Evolutionary conservation across 1,140 invertebrate genomes (phyloP).

Genomic region (Rhagoletis pomonella): DNA sequence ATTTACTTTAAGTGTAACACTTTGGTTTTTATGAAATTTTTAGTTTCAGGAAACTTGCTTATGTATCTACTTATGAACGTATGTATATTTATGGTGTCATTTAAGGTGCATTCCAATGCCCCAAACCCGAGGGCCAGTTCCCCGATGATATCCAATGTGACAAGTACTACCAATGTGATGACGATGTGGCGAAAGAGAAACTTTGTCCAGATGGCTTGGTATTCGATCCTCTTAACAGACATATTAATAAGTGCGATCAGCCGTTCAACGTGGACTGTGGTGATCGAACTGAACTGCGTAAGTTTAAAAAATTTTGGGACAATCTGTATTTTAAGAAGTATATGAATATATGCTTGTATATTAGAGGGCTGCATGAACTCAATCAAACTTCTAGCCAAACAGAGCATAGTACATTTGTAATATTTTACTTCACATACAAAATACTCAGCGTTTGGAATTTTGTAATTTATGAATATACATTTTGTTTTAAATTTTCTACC

Average conservation of each 20-base stretch:
- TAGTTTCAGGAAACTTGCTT: too few species aligned
- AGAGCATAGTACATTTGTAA: too few species aligned
- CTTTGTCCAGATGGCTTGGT: conserved; percentile 90
- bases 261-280: conserved; percentile 93
- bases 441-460: too few species aligned
- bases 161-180: conserved; percentile 88
- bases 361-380: too few species aligned
- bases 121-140: conserved; percentile 85
- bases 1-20: too few species aligned
- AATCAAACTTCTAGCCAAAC: too few species aligned
- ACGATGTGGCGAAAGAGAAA: conserved; percentile 83
- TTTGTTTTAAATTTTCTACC: too few species aligned
- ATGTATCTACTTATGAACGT: too few species aligned
- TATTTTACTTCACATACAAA: too few species aligned
- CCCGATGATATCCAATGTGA: conserved; percentile 88
- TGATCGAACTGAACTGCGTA: conserved; percentile 89
- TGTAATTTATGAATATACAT: too few species aligned
- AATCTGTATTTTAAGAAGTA: not conserved
- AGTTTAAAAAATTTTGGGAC: conserved; percentile 74
- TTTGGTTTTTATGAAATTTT: too few species aligned
- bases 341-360: not conserved
- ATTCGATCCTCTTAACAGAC: conserved; percentile 87
- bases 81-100: not conserved
- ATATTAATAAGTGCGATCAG: conserved; percentile 92
- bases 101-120: conserved; percentile 81